Percentiles rank a stretch among this genome's conserved stretches.
phyloP scores from a whole-genome alignment of 2,888 invertebrate genomes.

The Acanthacorydalis orientalis region DNA sequence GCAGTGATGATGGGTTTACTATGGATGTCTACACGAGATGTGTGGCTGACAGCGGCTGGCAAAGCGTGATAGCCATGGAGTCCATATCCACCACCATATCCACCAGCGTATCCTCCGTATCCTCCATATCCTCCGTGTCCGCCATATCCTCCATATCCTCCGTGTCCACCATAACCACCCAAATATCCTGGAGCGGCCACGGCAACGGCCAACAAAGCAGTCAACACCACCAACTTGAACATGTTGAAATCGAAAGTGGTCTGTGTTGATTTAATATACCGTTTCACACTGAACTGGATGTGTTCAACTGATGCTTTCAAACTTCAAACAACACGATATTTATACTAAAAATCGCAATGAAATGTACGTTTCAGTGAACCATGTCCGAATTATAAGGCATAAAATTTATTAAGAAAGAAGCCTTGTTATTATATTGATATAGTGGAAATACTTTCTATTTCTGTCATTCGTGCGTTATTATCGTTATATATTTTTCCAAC shows the following conservation, averaged over 20 bases:
- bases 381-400: too few relatives aligned
- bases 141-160: background rate
- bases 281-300: too few relatives aligned
- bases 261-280: background rate
- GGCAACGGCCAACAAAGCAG: conserved; percentile 39
- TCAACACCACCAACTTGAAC: conserved; percentile 45
- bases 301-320: too few relatives aligned
- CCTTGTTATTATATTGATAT: too few relatives aligned
- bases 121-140: background rate
- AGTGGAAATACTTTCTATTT: too few relatives aligned
- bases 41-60: conserved; percentile 27
- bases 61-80: conserved; percentile 13
- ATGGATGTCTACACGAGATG: conserved; percentile 24
- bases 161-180: background rate
- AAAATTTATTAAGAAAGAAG: too few relatives aligned
- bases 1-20: conserved; percentile 24
- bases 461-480: too few relatives aligned
- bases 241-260: conserved; percentile 15
- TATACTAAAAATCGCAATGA: too few relatives aligned
- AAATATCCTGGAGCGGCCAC: conserved; percentile 26
- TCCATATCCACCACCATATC: background rate
- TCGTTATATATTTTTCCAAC: too few relatives aligned
- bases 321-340: too few relatives aligned
- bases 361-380: too few relatives aligned
- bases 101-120: conserved; percentile 15